Evolutionary conservation across 2,888 invertebrate genomes (phyloP), one percentile per base, ranked within the genome.

Genomic region (Rhopalosiphum nymphaeae): DNA sequence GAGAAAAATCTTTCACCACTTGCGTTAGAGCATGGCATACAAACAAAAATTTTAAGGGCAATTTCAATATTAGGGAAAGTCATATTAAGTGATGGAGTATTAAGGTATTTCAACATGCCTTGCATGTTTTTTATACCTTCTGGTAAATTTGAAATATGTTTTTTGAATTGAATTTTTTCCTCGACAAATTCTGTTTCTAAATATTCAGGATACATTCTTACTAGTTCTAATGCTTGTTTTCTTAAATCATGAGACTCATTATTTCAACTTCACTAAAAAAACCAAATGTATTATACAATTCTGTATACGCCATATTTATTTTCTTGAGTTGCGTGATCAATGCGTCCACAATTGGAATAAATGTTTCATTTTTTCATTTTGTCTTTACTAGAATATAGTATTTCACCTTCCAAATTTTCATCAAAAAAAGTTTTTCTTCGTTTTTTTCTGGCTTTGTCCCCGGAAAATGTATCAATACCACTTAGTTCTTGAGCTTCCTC

Each of bases 391-490:
- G 36, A 36, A 84, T 3, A 84, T 84, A 42, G 11, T 29, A 61
- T 29, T 61, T 61, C 29, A 61, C n/a, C 61, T 29, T 29, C 29
- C 11, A 29, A 11, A 29, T 49, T 16, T 49, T 46, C 46, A 46
- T 86, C 49, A 86, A 46, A 86, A 86, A 46, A 86, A 13, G 4
- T 10, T 29, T 86, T 86, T 46, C 86, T 86, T 7, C 86, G 29
- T 86, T 86, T 86, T 7, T 13, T 86, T 86, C 46, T 46, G 3
- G 26, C 13, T 7, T 85, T 9, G 10, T 53, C 53, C 89, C 57
- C 2, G 29, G 57, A 57, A 89, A 89, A 89, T 67, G 10, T 90
- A 67, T 90, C 13, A 29, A 67, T 90, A 25, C 90, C 46, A 90
- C 91, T 91, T 4, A 91, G 2, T 91, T 49, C 0, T 91, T 49